Percentiles rank a stretch among this genome's conserved stretches.
Evolutionary conservation across 2,888 invertebrate species (phyloP).

Genomic region (Cremastobaeus sp.): DNA sequence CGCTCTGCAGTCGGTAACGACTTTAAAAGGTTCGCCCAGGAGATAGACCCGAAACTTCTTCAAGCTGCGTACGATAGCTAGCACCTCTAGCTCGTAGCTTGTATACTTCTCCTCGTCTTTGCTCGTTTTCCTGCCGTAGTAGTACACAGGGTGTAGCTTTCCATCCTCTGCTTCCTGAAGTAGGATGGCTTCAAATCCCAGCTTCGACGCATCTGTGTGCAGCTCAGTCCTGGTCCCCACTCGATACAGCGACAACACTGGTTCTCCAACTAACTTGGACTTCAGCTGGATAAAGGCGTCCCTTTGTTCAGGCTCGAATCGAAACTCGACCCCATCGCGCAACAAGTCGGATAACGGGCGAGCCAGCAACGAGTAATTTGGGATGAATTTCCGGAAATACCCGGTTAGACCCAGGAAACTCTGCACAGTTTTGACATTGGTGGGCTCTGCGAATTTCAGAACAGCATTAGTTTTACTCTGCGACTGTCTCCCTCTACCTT

Average conservation of each 20-base stretch:
- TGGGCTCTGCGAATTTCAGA: conserved; percentile 44
- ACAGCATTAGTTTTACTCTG: conserved; percentile 8
- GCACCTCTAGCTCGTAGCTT: conserved; percentile 4
- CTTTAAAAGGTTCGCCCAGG: conserved; percentile 40
- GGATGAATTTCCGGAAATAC: no score
- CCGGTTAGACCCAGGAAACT: conserved; percentile 57
- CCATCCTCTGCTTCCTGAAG: conserved; percentile 1
- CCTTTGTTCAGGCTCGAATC: conserved; percentile 1
- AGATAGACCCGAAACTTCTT: conserved; percentile 29
- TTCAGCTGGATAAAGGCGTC: neutral
- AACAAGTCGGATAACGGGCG: conserved; percentile 11
- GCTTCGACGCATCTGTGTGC: conserved; percentile 11
- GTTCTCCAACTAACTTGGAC: neutral
- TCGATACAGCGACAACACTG: neutral
- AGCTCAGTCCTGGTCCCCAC: conserved; percentile 3
- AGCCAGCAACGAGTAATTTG: conserved; percentile 4
- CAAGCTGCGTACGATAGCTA: neutral
- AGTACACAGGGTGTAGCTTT: conserved; percentile 9
- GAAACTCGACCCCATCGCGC: neutral
- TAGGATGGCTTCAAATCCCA: conserved; percentile 14
- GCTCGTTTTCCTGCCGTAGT: conserved; percentile 5
- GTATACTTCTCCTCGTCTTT: conserved; percentile 17
- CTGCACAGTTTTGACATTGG: no score
- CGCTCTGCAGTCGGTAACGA: conserved; percentile 57
- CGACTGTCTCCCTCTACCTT: neutral